Conservation (phyloP, 2,113 vertebrate genomes). For the Xerus inauris region DNA sequence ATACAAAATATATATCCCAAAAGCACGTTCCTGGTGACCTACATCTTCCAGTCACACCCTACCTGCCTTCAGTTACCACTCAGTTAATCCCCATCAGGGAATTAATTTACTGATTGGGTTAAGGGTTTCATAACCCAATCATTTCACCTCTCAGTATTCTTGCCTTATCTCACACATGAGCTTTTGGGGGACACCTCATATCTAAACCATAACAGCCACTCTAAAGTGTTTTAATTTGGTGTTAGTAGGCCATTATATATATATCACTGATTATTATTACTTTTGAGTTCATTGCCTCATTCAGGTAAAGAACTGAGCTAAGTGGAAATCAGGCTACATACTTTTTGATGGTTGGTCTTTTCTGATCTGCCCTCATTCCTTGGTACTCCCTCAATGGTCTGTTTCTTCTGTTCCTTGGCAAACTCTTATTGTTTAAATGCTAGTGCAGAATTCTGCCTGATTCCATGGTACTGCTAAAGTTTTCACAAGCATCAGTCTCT, state of each 20-base stretch:
- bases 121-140: too few species aligned
- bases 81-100: too few species aligned
- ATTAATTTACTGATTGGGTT: too few species aligned
- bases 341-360: background rate
- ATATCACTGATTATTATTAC: background rate
- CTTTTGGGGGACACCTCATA: too few species aligned
- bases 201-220: background rate
- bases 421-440: background rate
- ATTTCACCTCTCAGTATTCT: too few species aligned
- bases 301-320: background rate
- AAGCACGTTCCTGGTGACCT: too few species aligned
- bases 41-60: too few species aligned
- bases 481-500: background rate
- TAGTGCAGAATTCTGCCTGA: background rate
- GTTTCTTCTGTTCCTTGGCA: background rate
- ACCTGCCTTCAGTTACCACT: too few species aligned
- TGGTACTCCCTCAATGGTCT: background rate
- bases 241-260: background rate
- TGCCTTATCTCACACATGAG: too few species aligned
- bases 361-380: background rate
- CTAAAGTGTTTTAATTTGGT: background rate
- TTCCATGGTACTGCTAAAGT: background rate
- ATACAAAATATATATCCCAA: too few species aligned
- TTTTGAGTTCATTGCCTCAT: background rate
- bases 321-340: background rate